A percentile compares a stretch with the other conserved stretches of the same genome.
These are phyloP conservation scores for Cryptosula pallasiana DNA, from an alignment of 2,888 invertebrate genomes.

Conservation along the genomic window DNA sequence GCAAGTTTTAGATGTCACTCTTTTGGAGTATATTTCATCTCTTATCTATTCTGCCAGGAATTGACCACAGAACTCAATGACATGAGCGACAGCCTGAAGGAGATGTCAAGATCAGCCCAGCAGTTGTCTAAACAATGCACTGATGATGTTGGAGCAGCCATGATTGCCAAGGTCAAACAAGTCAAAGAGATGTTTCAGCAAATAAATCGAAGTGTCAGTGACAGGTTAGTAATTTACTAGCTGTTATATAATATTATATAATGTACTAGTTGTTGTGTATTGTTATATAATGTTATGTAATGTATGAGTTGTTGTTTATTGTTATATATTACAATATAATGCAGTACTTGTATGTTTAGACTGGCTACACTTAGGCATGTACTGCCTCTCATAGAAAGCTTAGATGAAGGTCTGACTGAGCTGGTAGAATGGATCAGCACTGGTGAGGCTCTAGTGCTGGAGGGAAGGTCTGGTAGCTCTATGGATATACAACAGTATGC, in stretches of 20 bases:
- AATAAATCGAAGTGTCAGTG: slow-evolving; percentile 43
- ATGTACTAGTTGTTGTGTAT: no score
- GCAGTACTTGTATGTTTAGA: no score
- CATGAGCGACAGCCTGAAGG: slow-evolving; percentile 83
- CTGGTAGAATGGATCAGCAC: slow-evolving; percentile 79
- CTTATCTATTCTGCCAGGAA: neutral
- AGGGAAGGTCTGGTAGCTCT: slow-evolving; percentile 19
- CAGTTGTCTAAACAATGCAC: slow-evolving; percentile 80
- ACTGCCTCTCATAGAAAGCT: slow-evolving; percentile 71
- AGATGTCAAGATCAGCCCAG: slow-evolving; percentile 85
- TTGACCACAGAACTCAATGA: slow-evolving; percentile 37
- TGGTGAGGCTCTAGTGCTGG: slow-evolving; percentile 68
- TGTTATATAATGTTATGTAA: no score
- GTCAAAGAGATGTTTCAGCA: slow-evolving; percentile 37
- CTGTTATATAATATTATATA: no score
- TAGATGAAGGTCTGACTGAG: slow-evolving; percentile 80
- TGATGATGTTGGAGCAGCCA: slow-evolving; percentile 81
- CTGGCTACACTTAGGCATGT: slow-evolving; percentile 59
- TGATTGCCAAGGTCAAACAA: slow-evolving; percentile 69
- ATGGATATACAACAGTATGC: slow-evolving; percentile 22
- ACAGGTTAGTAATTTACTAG: slow-evolving; percentile 64
- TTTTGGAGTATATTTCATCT: no score
- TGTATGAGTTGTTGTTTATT: no score
- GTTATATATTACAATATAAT: no score
- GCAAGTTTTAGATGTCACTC: no score